Conservation (phyloP, 2,888 invertebrate genomes). For the Luperina testacea region DNA sequence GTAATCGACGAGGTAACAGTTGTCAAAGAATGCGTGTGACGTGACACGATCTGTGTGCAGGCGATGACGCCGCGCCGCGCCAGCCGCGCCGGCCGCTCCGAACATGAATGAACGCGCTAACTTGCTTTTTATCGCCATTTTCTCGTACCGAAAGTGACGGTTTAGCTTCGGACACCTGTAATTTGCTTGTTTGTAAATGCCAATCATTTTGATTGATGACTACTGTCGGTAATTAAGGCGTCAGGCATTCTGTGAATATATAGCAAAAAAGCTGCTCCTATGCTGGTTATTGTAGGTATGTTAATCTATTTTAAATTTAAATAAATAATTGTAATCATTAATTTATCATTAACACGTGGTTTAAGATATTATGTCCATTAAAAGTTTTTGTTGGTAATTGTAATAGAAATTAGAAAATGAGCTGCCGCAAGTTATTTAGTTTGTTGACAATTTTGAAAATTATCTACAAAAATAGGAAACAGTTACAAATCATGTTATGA, state of each 20-base stretch:
- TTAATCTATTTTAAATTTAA: slow-evolving; percentile 3
- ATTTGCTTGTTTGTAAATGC: slow-evolving; percentile 82
- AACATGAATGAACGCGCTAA: slow-evolving; percentile 78
- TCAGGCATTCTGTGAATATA: slow-evolving; percentile 39
- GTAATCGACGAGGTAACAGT: slow-evolving; percentile 79
- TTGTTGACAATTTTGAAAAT: not conserved
- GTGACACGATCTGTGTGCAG: slow-evolving; percentile 66
- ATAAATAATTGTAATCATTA: not conserved
- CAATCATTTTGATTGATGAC: slow-evolving; percentile 75
- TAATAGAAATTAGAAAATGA: not conserved
- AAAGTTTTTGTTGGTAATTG: not conserved
- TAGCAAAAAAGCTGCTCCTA: not conserved
- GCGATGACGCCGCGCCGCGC: slow-evolving; percentile 56
- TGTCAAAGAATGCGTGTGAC: slow-evolving; percentile 84
- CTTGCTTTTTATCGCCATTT: slow-evolving; percentile 86
- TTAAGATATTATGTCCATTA: not conserved
- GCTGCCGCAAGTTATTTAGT: not conserved
- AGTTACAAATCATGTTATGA: not conserved
- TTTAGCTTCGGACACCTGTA: slow-evolving; percentile 84
- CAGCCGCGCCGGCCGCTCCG: slow-evolving; percentile 51
- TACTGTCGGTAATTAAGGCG: slow-evolving; percentile 58
- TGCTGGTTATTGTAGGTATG: not conserved
- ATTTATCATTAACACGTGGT: not conserved
- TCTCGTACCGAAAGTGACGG: slow-evolving; percentile 77
- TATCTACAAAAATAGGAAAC: not conserved